Conservation (phyloP, 1,140 invertebrate species). For the Drosophila mauritiana region DNA sequence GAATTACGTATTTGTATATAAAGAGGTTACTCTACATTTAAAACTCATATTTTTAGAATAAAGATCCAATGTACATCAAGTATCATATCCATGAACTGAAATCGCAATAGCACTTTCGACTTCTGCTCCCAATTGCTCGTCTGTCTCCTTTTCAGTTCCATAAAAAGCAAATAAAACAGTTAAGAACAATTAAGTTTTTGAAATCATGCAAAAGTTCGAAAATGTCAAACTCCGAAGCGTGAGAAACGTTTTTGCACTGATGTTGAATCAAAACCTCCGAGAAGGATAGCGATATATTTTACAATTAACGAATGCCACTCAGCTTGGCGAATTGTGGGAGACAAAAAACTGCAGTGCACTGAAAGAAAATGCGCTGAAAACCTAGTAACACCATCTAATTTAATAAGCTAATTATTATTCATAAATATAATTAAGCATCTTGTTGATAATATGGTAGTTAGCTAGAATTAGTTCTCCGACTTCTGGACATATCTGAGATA, state of each 20-base stretch:
- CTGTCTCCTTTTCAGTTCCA: slow-evolving; percentile 13
- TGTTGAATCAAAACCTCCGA: slow-evolving; percentile 72
- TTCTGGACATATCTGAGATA: not conserved
- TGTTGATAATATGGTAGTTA: no score
- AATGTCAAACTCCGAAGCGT: slow-evolving; percentile 84
- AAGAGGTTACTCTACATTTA: no score
- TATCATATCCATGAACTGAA: slow-evolving; percentile 24
- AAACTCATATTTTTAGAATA: not conserved
- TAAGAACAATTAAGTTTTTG: slow-evolving; percentile 82
- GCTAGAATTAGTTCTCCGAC: not conserved
- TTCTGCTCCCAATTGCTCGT: slow-evolving; percentile 37
- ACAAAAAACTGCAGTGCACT: slow-evolving; percentile 50
- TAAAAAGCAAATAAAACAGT: slow-evolving; percentile 70
- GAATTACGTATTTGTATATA: no score
- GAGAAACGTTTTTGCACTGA: slow-evolving; percentile 81
- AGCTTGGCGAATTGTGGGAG: slow-evolving; percentile 63
- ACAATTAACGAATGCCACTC: slow-evolving; percentile 69
- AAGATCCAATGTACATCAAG: not conserved
- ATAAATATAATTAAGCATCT: no score
- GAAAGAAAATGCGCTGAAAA: not conserved
- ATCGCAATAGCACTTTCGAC: slow-evolving; percentile 25
- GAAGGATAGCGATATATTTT: slow-evolving; percentile 74
- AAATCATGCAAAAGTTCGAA: slow-evolving; percentile 85
- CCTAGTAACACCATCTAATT: not conserved
- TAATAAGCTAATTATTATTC: no score